These are phyloP conservation scores for Nomada goodeniana DNA, from an alignment of 2,888 invertebrate species.

Conservation along the genomic window DNA sequence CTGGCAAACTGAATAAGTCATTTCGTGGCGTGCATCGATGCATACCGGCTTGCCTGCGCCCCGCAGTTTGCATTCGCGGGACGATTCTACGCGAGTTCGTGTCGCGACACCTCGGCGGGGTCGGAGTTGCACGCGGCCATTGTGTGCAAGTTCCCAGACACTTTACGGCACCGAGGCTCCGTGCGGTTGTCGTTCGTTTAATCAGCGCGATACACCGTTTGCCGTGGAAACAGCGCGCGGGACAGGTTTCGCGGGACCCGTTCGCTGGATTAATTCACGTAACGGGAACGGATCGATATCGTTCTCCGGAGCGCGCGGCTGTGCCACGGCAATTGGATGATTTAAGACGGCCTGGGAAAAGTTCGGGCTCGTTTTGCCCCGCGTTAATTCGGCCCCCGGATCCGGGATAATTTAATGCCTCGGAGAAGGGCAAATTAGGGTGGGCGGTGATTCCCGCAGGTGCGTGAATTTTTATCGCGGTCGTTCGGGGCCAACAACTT, in stretches of 20 bases:
- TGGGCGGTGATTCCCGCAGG: background rate
- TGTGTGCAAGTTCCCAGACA: background rate
- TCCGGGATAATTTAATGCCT: constrained; percentile 42
- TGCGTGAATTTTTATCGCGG: constrained; percentile 62
- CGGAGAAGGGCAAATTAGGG: background rate
- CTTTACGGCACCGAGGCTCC: constrained; percentile 12
- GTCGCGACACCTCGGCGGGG: background rate
- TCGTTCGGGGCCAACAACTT: constrained; percentile 61
- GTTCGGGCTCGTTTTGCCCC: constrained; percentile 33
- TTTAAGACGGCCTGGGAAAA: constrained; percentile 31
- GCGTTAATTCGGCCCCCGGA: constrained; percentile 28
- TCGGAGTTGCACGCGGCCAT: constrained; percentile 1
- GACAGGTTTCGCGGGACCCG: too few relatives aligned
- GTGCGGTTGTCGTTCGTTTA: constrained; percentile 14
- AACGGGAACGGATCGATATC: constrained; percentile 28
- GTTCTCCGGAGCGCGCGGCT: background rate
- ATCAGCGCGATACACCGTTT: constrained; percentile 10
- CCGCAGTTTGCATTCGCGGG: constrained; percentile 18
- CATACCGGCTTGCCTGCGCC: background rate
- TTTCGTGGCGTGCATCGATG: constrained; percentile 22
- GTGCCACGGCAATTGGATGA: constrained; percentile 18
- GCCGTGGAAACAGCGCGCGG: background rate
- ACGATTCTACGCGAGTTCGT: background rate
- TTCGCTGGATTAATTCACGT: constrained; percentile 15
- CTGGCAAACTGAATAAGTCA: constrained; percentile 38